Evolutionary conservation across 1,140 invertebrate genomes (phyloP), one percentile per base, ranked within the genome.

Genomic region (Calephelis nemesis): DNA sequence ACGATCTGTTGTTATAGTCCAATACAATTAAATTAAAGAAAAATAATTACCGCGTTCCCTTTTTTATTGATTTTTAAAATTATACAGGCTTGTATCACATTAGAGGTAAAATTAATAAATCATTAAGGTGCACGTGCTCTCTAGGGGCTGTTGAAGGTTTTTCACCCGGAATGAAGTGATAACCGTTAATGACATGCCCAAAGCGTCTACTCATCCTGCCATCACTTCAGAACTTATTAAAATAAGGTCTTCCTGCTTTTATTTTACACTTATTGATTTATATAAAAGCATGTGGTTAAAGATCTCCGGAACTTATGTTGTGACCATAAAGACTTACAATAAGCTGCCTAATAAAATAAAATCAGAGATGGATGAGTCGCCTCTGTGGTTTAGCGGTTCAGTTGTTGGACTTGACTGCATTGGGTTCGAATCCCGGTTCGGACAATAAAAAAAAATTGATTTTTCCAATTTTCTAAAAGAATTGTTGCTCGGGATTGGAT

Each of bases 81-180:
- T 69, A 69, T 69, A 63, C 63, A 42, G 11, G 60, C 63, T 58
- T 58, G 52, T 58, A 58, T 58, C 52, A 60, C 49, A 47, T 63
- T 47, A 45, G 76, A 87, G 87, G 76, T 87, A 77, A 83, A 88
- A 90, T 90, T 91, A 89, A 91, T 91, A 88, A 89, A 91, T 87
- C 88, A 90, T 83, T 87, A 84, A 81, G 69, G 79, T 77, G 84
- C 81, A 87, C 82, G 81, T 84, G 83, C 85, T 82, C 84, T 73
- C 66, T 74, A 60, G 85, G 87, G 78, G 83, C 80, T 86, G 88
- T 91, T 91, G 84, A 91, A 89, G 81, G 81, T 89, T 91, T 89
- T 89, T 91, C 88, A 91, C 77, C 83, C 82, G 88, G 88, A 91
- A 91, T 91, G 87, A 86, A 91, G 88, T 91, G 88, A 91, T 91